Evolutionary conservation across 2,113 vertebrate species (phyloP).

Genomic region (Amphiprion ocellaris): DNA sequence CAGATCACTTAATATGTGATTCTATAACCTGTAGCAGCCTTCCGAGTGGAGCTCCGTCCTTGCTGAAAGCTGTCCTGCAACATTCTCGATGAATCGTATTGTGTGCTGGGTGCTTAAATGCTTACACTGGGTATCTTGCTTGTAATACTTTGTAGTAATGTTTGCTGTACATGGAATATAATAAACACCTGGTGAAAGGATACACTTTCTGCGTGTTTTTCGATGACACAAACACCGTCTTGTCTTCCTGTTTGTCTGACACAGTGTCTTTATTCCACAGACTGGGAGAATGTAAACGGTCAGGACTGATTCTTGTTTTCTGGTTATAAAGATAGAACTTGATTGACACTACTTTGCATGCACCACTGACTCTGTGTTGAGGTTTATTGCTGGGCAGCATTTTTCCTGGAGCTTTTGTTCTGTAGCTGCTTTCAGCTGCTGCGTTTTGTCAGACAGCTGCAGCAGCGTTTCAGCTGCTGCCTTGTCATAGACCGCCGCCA

Average conservation of each 20-base stretch:
- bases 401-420: background rate
- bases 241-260: background rate
- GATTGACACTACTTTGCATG: background rate
- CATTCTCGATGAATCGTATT: background rate
- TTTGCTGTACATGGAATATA: slow-evolving; percentile 65
- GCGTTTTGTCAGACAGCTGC: slow-evolving; percentile 47
- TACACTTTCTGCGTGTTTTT: slow-evolving; percentile 48
- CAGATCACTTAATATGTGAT: background rate
- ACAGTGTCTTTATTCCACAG: background rate
- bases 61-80: slow-evolving; percentile 22
- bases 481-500: background rate
- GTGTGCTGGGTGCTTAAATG: slow-evolving; percentile 6
- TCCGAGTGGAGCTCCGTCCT: slow-evolving; percentile 20
- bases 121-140: slow-evolving; percentile 11
- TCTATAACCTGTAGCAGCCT: slow-evolving; percentile 10
- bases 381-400: slow-evolving; percentile 4
- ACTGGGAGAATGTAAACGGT: background rate
- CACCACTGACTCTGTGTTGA: background rate
- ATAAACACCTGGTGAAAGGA: slow-evolving; percentile 76
- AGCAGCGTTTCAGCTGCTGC: slow-evolving; percentile 2
- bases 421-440: slow-evolving; percentile 16
- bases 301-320: background rate
- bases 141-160: slow-evolving; percentile 41
- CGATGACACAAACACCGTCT: background rate
- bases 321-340: background rate